A percentile compares a stretch with the other conserved stretches of the same genome.
These are phyloP conservation scores for Psettodes erumei DNA, from an alignment of 2,113 vertebrate species.

Conservation along the genomic window DNA sequence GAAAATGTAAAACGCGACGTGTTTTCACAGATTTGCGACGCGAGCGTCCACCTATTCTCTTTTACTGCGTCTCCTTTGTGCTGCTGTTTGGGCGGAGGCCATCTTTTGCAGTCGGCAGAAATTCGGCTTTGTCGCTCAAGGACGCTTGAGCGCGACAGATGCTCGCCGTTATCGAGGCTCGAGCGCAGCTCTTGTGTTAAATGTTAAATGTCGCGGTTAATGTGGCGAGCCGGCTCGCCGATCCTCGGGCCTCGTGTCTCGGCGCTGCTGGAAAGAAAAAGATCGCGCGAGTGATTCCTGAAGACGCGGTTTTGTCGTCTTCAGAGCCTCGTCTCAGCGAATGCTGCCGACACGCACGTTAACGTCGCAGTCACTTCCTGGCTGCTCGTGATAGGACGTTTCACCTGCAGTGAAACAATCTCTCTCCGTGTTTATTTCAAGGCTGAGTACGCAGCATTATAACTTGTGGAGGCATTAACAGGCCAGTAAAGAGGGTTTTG, in stretches of 20 bases:
- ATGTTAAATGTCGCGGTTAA: constrained; percentile 32
- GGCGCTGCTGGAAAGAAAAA: neutral
- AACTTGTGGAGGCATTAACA: constrained; percentile 27
- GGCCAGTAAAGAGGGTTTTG: constrained; percentile 27
- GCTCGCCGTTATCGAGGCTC: neutral
- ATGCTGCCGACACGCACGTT: neutral
- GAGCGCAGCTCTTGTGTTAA: constrained; percentile 19
- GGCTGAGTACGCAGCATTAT: neutral
- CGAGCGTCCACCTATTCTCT: no score
- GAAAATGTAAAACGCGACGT: no score
- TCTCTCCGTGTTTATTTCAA: constrained; percentile 24
- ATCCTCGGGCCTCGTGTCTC: no score
- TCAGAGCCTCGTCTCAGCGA: neutral
- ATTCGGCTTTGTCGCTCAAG: constrained; percentile 8
- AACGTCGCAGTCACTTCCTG: constrained; percentile 9
- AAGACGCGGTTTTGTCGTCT: neutral
- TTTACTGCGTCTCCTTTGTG: no score
- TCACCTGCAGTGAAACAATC: constrained; percentile 45
- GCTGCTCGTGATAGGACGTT: constrained; percentile 24
- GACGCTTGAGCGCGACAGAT: constrained; percentile 10
- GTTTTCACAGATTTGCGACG: no score
- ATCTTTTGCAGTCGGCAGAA: neutral
- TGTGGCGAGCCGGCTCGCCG: no score
- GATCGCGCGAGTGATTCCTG: neutral
- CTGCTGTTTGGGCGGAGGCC: constrained; percentile 12